Evolutionary conservation across 2,797 vertebrate genomes (phyloP).

Genomic region (Galago senegalensis): DNA sequence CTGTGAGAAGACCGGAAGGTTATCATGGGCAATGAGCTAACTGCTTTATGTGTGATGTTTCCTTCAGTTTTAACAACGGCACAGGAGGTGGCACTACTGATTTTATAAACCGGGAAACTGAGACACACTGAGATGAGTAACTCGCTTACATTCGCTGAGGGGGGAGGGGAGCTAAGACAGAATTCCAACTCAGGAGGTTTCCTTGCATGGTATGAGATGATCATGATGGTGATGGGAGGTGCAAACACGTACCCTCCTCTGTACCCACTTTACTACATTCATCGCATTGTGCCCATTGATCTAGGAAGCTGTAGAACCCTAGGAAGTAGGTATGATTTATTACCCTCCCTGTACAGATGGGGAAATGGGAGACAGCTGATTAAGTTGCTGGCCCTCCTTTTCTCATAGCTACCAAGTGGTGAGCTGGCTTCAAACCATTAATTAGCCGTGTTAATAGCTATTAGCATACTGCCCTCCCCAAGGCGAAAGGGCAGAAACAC

Average conservation of each 20-base stretch:
- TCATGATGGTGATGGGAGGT: no score
- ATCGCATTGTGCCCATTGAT: not conserved
- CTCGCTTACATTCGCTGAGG: not conserved
- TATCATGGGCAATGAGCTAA: not conserved
- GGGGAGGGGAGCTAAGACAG: not conserved
- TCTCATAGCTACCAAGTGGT: not conserved
- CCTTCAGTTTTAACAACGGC: not conserved
- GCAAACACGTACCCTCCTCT: not conserved
- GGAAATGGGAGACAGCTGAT: not conserved
- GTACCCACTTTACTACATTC: not conserved
- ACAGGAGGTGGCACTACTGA: not conserved
- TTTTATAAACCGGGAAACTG: constrained; percentile 8
- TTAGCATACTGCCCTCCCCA: no score
- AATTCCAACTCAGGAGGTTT: not conserved
- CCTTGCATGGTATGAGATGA: not conserved
- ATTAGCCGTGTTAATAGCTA: not conserved
- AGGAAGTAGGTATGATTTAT: not conserved
- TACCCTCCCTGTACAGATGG: not conserved
- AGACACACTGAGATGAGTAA: not conserved
- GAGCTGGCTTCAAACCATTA: not conserved
- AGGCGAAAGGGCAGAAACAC: not conserved
- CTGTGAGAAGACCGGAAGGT: not conserved
- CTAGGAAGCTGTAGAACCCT: not conserved
- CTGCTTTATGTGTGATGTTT: not conserved
- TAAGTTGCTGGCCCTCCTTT: not conserved